Conservation (phyloP, 2,113 vertebrate species). For the Ploceus nigricollis region DNA sequence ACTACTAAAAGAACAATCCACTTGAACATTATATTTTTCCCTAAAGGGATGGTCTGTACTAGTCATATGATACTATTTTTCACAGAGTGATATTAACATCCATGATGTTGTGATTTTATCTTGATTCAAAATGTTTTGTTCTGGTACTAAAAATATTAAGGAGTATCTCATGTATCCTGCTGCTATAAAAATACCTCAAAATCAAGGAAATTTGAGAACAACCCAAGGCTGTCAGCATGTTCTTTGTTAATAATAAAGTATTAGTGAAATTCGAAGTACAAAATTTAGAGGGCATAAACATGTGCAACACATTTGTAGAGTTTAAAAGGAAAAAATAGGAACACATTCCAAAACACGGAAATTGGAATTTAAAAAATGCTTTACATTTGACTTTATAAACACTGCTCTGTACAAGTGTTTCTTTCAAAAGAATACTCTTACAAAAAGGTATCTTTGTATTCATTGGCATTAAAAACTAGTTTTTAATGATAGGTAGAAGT, state of each 20-base stretch:
- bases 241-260: slow-evolving; percentile 29
- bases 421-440: slow-evolving; percentile 1
- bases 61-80: slow-evolving; percentile 65
- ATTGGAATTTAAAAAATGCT: slow-evolving; percentile 23
- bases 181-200: slow-evolving; percentile 5
- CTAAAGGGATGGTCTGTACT: slow-evolving; percentile 63
- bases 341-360: not conserved
- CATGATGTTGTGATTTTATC: slow-evolving; percentile 61
- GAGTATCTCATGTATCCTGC: slow-evolving; percentile 32
- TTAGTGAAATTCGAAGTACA: slow-evolving; percentile 43
- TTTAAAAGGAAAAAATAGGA: not conserved
- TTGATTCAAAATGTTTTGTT: slow-evolving; percentile 69
- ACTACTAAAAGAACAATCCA: slow-evolving; percentile 67
- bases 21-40: slow-evolving; percentile 69
- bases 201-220: not conserved
- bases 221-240: not conserved
- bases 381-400: slow-evolving; percentile 39
- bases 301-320: not conserved
- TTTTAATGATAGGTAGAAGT: not conserved
- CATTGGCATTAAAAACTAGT: not conserved
- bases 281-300: not conserved
- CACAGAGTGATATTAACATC: slow-evolving; percentile 65
- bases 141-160: slow-evolving; percentile 41
- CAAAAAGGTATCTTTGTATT: not conserved
- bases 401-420: not conserved